Base-by-base conservation (phyloP, 2,797 vertebrate genomes). In the Lepus oiostolus region DNA sequence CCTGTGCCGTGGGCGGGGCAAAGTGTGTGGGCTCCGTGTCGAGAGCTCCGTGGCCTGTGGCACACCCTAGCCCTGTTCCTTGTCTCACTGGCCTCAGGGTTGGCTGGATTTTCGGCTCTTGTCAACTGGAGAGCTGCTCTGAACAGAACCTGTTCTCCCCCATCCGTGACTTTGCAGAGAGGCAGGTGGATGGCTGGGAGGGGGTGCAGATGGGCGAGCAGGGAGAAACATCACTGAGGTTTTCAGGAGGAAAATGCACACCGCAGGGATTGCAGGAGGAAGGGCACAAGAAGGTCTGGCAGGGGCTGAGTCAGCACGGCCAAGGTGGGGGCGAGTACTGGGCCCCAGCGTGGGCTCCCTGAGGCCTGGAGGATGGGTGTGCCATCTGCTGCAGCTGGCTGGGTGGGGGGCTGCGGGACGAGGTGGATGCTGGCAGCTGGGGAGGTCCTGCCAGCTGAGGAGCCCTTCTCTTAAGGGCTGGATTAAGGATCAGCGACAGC, bases 401-500 rank as follows among this genome's bases (percentile, higher is more conserved):
- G 13, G 30, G 38, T 30, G n/a, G 79, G 65, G 72, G 58, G 24
- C 54, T 32, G 65, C 1, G 11, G 38, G 82, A 81, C 3, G 19
- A 83, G 50, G 79, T 60, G 3, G 17, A 71, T 72, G 67, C n/a
- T 82, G 81, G 79, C 38, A 19, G 30, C 52, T 75, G 12, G 52
- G 52, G 77, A 85, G 67, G 90, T 77, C 82, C 32, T 91, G 93
- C 50, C 67, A 76, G 0, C 8, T 42, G 85, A 94, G 68, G 79
- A 85, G 54, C 60, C 60, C 16, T 81, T 96, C 76, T 86, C 54
- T 90, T 75, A 92, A 93, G 88, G 79, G 6, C 67, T 72, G 74
- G 75, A 90, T 88, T 88, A 96, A 85, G 76, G 75, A 17, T 91
- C 81, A 70, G 71, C 70, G 80, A 92, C 47, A 94, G 70, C 77